These are phyloP conservation scores for Eleginops maclovinus DNA, from an alignment of 2,113 vertebrate genomes.

Conservation along the genomic window DNA sequence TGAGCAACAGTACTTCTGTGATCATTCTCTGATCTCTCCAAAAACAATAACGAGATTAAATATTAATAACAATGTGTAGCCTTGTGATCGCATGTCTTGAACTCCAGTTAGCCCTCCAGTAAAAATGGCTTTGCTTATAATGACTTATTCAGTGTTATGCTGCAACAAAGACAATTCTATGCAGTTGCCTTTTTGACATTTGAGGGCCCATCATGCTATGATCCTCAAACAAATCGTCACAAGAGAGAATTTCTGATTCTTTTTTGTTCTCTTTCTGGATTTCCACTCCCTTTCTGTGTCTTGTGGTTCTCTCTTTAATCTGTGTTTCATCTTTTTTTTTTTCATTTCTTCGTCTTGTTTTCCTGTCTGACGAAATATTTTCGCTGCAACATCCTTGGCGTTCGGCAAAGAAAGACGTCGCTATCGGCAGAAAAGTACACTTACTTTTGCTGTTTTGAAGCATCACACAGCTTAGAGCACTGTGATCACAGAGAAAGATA, in stretches of 20 bases:
- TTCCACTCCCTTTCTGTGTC: constrained; percentile 13
- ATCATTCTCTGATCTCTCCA: not conserved
- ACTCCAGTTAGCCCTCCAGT: constrained; percentile 25
- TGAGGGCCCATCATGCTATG: constrained; percentile 1
- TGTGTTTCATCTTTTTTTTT: constrained; percentile 26
- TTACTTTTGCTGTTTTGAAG: constrained; percentile 51
- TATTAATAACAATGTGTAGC: not conserved
- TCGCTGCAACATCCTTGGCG: not conserved
- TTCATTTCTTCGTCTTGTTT: not conserved
- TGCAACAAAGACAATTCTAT: constrained; percentile 6
- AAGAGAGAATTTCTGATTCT: constrained; percentile 34
- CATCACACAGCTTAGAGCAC: constrained; percentile 28
- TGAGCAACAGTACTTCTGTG: not conserved
- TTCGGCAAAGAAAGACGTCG: constrained; percentile 25
- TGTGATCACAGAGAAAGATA: constrained; percentile 30
- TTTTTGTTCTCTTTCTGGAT: constrained; percentile 23
- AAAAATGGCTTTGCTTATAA: not conserved
- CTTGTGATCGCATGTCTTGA: constrained; percentile 28
- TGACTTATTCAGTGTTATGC: constrained; percentile 32
- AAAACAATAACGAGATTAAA: not conserved
- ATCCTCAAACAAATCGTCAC: constrained; percentile 25
- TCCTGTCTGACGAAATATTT: not conserved
- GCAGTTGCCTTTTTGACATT: constrained; percentile 6
- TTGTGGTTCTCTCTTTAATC: constrained; percentile 28
- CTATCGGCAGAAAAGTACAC: constrained; percentile 42